Percentiles rank a stretch among this genome's conserved stretches.
phyloP scores from a whole-genome alignment of 2,888 invertebrate genomes.

The Chorisops tibialis region DNA sequence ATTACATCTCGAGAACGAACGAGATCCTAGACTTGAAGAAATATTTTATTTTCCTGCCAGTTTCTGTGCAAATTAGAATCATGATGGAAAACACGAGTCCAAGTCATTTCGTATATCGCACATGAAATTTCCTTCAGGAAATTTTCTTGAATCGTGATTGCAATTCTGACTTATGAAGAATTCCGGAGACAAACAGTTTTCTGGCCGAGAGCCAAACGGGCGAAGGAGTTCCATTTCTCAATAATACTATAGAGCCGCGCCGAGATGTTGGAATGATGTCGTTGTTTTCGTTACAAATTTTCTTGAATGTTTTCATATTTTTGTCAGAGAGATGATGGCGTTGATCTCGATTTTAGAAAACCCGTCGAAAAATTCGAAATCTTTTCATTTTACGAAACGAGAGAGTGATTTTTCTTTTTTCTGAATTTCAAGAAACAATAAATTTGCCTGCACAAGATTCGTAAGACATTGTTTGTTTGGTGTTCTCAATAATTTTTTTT shows the following conservation, averaged over 20 bases:
- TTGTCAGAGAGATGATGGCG: conserved; percentile 7
- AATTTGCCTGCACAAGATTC: too few relatives aligned
- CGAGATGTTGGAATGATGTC: conserved; percentile 8
- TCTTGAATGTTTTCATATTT: conserved; percentile 16
- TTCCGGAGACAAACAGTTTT: conserved; percentile 20
- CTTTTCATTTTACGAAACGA: conserved; percentile 1
- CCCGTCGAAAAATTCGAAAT: not conserved
- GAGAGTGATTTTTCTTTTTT: too few relatives aligned
- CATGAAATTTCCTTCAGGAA: not conserved
- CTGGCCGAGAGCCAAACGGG: conserved; percentile 17
- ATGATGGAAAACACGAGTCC: too few relatives aligned
- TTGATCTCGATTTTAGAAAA: conserved; percentile 9
- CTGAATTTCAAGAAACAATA: too few relatives aligned
- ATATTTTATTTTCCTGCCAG: too few relatives aligned
- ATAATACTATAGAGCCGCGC: too few relatives aligned
- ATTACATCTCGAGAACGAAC: too few relatives aligned
- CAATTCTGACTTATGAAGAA: conserved; percentile 7
- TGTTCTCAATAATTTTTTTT: too few relatives aligned
- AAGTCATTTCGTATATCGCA: too few relatives aligned
- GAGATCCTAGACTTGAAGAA: too few relatives aligned
- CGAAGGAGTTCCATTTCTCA: conserved; percentile 14
- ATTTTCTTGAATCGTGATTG: not conserved
- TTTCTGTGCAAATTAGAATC: too few relatives aligned
- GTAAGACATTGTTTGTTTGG: too few relatives aligned
- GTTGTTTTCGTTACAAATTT: conserved; percentile 20